A percentile compares a stretch with the other conserved stretches of the same genome.
These are phyloP conservation scores for Coptotermes formosanus DNA, from an alignment of 1,140 invertebrate genomes.

Conservation along the genomic window DNA sequence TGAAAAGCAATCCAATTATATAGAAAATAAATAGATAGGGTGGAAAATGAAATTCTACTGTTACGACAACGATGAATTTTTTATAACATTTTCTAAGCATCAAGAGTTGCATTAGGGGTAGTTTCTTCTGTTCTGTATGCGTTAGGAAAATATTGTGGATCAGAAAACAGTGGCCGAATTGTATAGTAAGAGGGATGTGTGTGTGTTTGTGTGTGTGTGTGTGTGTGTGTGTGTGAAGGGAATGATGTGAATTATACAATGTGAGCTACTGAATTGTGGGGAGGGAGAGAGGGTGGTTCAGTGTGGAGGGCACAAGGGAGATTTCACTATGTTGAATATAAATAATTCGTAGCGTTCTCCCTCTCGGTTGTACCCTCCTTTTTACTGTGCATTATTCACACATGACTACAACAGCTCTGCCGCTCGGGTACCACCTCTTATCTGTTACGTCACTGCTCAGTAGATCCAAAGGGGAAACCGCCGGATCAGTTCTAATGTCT, in stretches of 20 bases:
- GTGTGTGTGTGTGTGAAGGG: background rate
- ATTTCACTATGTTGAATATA: background rate
- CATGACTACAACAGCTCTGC: background rate
- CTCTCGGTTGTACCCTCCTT: background rate
- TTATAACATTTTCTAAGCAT: constrained; percentile 21
- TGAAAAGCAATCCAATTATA: constrained; percentile 31
- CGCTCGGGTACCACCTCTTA: background rate
- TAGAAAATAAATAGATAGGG: constrained; percentile 25
- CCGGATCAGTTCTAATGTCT: background rate
- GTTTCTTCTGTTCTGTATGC: background rate
- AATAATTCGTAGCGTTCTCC: background rate
- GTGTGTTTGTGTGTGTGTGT: background rate
- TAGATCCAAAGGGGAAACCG: background rate
- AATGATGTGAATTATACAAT: background rate
- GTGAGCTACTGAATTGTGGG: too few relatives aligned
- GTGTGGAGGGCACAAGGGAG: background rate
- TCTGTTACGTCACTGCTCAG: background rate
- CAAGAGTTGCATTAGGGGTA: constrained; percentile 2
- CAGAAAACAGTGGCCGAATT: background rate
- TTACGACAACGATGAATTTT: constrained; percentile 9
- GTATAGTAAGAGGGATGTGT: background rate
- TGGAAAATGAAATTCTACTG: constrained; percentile 22
- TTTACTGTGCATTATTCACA: background rate
- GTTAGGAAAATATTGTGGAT: background rate
- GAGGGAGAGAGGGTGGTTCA: background rate